phyloP scores from a whole-genome alignment of 2,888 invertebrate genomes.

The Heterodera filipjevi region DNA sequence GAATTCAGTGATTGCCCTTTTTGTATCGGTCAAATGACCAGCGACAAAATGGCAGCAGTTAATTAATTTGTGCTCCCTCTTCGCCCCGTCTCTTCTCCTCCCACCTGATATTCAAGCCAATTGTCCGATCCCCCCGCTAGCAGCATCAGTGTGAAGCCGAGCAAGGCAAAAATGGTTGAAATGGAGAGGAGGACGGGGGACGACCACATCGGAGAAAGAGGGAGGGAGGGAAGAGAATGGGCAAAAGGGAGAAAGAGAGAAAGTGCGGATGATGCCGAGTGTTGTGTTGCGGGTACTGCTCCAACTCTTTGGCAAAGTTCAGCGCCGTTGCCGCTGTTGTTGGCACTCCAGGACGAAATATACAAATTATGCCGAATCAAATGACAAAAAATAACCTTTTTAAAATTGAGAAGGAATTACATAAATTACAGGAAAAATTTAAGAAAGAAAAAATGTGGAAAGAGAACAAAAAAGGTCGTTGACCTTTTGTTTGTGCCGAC shows the following conservation, averaged over 20 bases:
- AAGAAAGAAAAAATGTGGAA: neutral
- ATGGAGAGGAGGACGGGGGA: constrained; percentile 35
- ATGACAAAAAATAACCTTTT: no score
- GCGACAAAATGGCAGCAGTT: no score
- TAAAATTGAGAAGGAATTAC: no score
- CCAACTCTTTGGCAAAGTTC: neutral
- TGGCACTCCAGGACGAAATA: constrained; percentile 6
- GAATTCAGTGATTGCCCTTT: neutral
- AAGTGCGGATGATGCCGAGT: neutral
- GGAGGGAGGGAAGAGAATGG: neutral
- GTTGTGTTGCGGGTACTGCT: neutral
- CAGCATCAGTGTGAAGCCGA: constrained; percentile 87
- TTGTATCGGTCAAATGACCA: neutral
- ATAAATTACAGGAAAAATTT: no score
- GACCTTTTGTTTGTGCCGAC: neutral
- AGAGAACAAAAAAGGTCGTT: neutral
- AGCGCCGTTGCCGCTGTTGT: neutral
- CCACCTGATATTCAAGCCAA: constrained; percentile 90
- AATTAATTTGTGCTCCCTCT: no score
- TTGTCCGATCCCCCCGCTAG: constrained; percentile 95
- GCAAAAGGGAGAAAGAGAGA: neutral
- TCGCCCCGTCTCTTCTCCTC: neutral
- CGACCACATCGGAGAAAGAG: constrained; percentile 27
- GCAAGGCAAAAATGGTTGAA: constrained; percentile 80
- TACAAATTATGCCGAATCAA: neutral